Base-by-base conservation (phyloP, 30 jellyfish, hydroid and myxozoan species). In the Aurelia coerulea region DNA sequence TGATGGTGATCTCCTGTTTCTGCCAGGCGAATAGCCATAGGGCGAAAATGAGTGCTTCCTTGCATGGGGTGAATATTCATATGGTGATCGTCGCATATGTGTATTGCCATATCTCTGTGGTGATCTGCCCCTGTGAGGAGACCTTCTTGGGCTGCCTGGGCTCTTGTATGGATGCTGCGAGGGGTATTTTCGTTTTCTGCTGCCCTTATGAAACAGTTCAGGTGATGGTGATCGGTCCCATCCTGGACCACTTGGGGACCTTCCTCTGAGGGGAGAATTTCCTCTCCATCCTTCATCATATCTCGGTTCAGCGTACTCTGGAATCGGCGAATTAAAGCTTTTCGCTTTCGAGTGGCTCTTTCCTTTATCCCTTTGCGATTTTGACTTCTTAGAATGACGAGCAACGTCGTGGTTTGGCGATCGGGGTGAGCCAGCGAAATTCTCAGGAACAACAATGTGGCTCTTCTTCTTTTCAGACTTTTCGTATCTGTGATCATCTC, bases 161-260 rank as follows among this genome's bases (percentile, higher is more conserved):
- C 87, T 76, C 63, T 33, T 76, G 23, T 76, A 76, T 11, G 46
- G 49, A 13, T 50, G 85, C 23, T 83, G 72, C 4, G 73, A 79
- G n/a, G 78, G 85, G 72, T 83, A 83, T 52, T 83, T 83, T 42
- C 92, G 73, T 41, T 83, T 83, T 60, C 92, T 83, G 33, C 74
- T 72, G 19, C 87, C 87, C 64, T 81, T 81, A 68, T 83, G 85
- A 58, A n/a, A 72, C 0, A 35, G 23, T 6, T 72, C 86, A 5
- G 92, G 92, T 58, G 92, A 69, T n/a, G 92, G 92, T 71, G 92
- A 83, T 5, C 70, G 85, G 41, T 83, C 92, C 92, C 92, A 83
- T 32, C 23, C 73, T 32, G 69, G 92, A 16, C 80, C 92, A 6
- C 56, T 46, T 10, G 86, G 92, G 18, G 92, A 83, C 74, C 92